Evolutionary conservation across 2,888 invertebrate genomes (phyloP).

Genomic region (Andricus curvator): DNA sequence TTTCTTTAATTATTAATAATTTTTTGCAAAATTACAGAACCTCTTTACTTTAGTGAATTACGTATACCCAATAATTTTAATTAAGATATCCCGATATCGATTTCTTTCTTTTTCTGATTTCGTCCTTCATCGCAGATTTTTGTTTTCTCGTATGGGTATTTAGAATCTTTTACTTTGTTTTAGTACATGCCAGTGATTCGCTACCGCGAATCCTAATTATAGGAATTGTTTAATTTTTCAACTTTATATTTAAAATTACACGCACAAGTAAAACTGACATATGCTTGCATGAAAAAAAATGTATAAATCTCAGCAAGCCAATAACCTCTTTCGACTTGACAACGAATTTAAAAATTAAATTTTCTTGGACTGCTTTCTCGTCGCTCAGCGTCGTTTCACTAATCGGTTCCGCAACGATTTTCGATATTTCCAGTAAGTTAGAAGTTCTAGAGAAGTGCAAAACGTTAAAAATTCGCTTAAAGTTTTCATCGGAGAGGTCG

Average conservation of each 20-base stretch:
- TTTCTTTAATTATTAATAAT: too few relatives aligned
- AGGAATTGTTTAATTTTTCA: too few relatives aligned
- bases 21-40: too few relatives aligned
- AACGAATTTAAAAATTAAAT: conserved; percentile 10
- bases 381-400: neutral
- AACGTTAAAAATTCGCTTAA: conserved; percentile 7
- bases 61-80: too few relatives aligned
- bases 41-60: too few relatives aligned
- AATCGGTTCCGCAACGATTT: conserved; percentile 16
- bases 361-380: conserved; percentile 21
- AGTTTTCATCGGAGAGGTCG: neutral
- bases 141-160: too few relatives aligned
- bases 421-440: conserved; percentile 13
- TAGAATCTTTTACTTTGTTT: too few relatives aligned
- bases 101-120: too few relatives aligned
- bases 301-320: neutral
- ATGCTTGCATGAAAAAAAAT: neutral
- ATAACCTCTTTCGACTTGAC: neutral
- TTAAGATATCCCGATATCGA: too few relatives aligned
- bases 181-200: too few relatives aligned
- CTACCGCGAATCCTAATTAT: too few relatives aligned
- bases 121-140: too few relatives aligned
- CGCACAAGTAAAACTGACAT: neutral
- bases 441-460: neutral
- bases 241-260: neutral